These are phyloP conservation scores for Eupeodes luniger DNA, from an alignment of 2,888 invertebrate genomes.

Conservation along the genomic window DNA sequence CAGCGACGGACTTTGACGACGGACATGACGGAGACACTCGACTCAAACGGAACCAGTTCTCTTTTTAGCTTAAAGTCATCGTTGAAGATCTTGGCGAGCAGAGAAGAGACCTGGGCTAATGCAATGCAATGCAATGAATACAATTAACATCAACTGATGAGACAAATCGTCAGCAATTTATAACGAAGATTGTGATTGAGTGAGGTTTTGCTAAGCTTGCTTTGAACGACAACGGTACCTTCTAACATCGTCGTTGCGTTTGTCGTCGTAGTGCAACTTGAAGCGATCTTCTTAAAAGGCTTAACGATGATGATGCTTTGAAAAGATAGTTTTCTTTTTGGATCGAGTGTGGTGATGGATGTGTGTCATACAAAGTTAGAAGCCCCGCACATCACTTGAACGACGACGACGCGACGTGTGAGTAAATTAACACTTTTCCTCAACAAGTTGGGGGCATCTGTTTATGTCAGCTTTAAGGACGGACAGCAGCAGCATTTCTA, in stretches of 20 bases:
- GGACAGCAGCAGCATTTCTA: neutral
- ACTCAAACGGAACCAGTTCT: constrained; percentile 60
- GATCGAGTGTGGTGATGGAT: constrained; percentile 41
- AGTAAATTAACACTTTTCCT: constrained; percentile 59
- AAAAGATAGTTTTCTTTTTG: constrained; percentile 8
- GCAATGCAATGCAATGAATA: constrained; percentile 52
- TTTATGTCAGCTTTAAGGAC: constrained; percentile 52
- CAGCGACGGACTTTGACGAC: too few relatives aligned
- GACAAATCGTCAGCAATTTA: constrained; percentile 73
- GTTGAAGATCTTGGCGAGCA: neutral
- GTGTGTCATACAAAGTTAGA: constrained; percentile 24
- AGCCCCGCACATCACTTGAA: constrained; percentile 37
- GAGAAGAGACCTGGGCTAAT: constrained; percentile 9
- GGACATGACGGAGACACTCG: neutral
- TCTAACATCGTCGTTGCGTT: neutral
- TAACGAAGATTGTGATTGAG: constrained; percentile 57
- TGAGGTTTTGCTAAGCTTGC: constrained; percentile 1
- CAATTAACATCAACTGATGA: constrained; percentile 65
- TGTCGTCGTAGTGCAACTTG: constrained; percentile 30
- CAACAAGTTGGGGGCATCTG: constrained; percentile 56
- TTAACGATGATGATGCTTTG: constrained; percentile 35
- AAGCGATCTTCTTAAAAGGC: constrained; percentile 41
- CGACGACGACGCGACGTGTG: constrained; percentile 26
- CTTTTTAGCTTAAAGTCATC: constrained; percentile 30
- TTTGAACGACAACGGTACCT: neutral